These are phyloP conservation scores for Perccottus glenii DNA, from an alignment of 2,113 vertebrate species.

Conservation along the genomic window DNA sequence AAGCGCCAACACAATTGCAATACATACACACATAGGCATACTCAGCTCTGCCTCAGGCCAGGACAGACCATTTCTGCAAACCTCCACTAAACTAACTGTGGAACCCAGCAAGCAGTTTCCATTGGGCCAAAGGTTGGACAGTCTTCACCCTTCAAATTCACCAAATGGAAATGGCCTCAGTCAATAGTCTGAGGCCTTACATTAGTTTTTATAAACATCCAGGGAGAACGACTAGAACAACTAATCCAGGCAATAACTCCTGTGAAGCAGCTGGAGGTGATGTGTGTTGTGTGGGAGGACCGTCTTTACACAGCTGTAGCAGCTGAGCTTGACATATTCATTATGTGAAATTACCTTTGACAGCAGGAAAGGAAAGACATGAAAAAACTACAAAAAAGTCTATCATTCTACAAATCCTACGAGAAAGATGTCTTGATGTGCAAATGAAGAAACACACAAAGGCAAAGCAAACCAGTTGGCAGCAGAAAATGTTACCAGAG, in stretches of 20 bases:
- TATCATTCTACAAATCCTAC: not conserved
- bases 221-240: not conserved
- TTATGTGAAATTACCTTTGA: constrained; percentile 22
- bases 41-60: constrained; percentile 22
- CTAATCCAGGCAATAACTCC: constrained; percentile 16
- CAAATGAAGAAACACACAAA: constrained; percentile 1
- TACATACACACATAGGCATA: constrained; percentile 1
- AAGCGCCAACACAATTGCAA: constrained; percentile 50
- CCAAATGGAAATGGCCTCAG: constrained; percentile 15
- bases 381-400: constrained; percentile 3
- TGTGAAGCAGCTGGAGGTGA: constrained; percentile 21
- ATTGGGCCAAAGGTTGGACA: constrained; percentile 24
- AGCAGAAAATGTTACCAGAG: not conserved
- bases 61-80: constrained; percentile 14
- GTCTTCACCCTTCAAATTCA: constrained; percentile 18
- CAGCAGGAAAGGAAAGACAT: constrained; percentile 1
- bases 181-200: constrained; percentile 17
- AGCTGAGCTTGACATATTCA: constrained; percentile 20
- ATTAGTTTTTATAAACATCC: constrained; percentile 23
- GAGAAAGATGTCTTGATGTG: not conserved
- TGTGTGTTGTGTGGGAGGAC: constrained; percentile 25
- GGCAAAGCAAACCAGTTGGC: not conserved
- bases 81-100: constrained; percentile 17
- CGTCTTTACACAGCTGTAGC: constrained; percentile 14
- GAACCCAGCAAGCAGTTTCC: constrained; percentile 22